Conservation (phyloP, 2,797 vertebrate species). For the Phyllotis vaccarum region DNA sequence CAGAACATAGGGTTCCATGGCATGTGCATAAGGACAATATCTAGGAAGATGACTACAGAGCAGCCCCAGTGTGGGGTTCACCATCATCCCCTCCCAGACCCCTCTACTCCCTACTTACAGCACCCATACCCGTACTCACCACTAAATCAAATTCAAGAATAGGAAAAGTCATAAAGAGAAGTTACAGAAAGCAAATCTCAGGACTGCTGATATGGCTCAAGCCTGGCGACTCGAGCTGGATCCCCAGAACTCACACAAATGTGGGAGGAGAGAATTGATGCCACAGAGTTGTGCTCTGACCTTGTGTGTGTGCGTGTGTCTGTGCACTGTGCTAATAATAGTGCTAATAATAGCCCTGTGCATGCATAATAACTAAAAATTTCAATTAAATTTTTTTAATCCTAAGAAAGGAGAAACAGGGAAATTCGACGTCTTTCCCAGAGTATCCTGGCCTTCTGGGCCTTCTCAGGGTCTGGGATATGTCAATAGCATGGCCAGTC, state of each 20-base stretch:
- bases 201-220: neutral
- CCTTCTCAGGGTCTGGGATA: neutral
- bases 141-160: neutral
- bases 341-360: neutral
- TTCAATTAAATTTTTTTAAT: neutral
- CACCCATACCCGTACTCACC: too few species aligned
- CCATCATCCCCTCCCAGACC: neutral
- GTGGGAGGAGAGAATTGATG: neutral
- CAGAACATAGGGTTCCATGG: neutral
- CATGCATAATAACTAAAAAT: neutral
- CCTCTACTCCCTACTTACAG: neutral
- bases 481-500: neutral
- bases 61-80: neutral
- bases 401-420: neutral
- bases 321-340: too few species aligned
- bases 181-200: neutral
- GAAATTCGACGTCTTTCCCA: constrained; percentile 9
- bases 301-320: neutral
- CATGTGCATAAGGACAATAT: neutral
- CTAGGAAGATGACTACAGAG: neutral
- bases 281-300: neutral
- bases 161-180: neutral
- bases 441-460: neutral
- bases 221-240: neutral
- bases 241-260: neutral